Evolutionary conservation across 2,113 vertebrate genomes (phyloP).

Genomic region (Nothoprocta perdicaria): DNA sequence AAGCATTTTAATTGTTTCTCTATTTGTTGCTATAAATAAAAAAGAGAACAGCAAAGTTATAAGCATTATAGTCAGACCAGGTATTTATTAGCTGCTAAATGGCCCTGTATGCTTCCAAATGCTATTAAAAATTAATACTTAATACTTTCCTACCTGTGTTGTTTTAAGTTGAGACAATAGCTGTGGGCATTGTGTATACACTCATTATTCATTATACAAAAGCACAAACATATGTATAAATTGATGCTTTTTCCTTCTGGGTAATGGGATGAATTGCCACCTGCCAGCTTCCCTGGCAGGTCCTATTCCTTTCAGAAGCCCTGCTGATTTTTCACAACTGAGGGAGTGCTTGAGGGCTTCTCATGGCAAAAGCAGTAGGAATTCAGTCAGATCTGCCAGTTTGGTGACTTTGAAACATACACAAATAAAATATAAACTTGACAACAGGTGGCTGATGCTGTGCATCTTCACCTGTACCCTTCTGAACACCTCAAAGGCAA

Average conservation of each 20-base stretch:
- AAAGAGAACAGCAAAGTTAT: constrained; percentile 20
- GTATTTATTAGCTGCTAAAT: not conserved
- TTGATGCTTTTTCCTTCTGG: not conserved
- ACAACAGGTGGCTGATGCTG: not conserved
- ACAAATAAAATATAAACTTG: not conserved
- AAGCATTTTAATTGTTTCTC: constrained; percentile 79
- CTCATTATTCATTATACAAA: not conserved
- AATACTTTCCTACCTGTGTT: not conserved
- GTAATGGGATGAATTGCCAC: not conserved
- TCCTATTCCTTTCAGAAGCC: not conserved
- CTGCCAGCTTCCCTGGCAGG: not conserved
- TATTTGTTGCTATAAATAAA: constrained; percentile 76
- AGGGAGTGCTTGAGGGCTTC: not conserved
- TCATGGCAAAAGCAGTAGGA: not conserved
- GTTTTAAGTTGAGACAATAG: not conserved
- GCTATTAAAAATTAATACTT: not conserved
- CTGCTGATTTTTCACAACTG: not conserved
- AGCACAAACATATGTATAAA: not conserved
- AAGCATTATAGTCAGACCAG: not conserved
- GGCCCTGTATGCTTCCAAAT: not conserved
- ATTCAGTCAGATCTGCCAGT: not conserved
- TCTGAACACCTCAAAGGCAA: not conserved
- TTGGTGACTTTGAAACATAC: not conserved
- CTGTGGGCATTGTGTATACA: not conserved
- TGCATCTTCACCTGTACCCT: not conserved